Evolutionary conservation across 2,888 invertebrate genomes (phyloP).

Genomic region (Theretra japonica): DNA sequence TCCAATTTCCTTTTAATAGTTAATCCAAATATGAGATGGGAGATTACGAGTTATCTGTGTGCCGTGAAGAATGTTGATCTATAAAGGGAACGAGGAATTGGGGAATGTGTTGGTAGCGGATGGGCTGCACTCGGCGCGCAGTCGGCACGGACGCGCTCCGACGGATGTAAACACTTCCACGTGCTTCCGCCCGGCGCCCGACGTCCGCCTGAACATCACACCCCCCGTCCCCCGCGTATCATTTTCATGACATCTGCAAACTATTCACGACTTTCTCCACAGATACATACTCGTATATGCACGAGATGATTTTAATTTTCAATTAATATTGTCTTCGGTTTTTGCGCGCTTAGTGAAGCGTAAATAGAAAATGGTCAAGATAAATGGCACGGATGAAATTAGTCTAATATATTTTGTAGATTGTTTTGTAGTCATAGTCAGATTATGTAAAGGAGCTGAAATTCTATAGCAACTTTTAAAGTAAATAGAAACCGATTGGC

Average conservation of each 20-base stretch:
- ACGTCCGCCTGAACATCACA: slow-evolving; percentile 30
- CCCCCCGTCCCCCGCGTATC: slow-evolving; percentile 2
- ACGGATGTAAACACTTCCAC: slow-evolving; percentile 80
- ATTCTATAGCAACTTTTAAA: neutral
- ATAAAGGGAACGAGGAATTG: slow-evolving; percentile 38
- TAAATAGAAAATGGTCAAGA: neutral
- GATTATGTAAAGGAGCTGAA: neutral
- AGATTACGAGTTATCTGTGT: neutral
- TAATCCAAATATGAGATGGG: too few relatives aligned
- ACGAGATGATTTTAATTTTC: slow-evolving; percentile 8
- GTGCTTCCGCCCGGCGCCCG: slow-evolving; percentile 61
- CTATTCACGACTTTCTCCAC: slow-evolving; percentile 11
- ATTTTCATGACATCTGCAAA: slow-evolving; percentile 28
- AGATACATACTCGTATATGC: neutral
- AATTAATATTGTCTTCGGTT: neutral
- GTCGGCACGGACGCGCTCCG: slow-evolving; percentile 43
- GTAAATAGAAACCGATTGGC: neutral
- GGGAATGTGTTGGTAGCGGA: slow-evolving; percentile 52
- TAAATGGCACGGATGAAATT: neutral
- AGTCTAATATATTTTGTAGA: neutral
- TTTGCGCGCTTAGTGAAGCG: neutral
- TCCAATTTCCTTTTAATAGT: too few relatives aligned
- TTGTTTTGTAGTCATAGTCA: neutral
- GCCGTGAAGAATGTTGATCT: neutral
- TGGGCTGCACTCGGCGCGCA: slow-evolving; percentile 49